Percentiles rank a stretch among this genome's conserved stretches.
Evolutionary conservation across 1,140 invertebrate genomes (phyloP).

Genomic region (Eubasilissa regina): DNA sequence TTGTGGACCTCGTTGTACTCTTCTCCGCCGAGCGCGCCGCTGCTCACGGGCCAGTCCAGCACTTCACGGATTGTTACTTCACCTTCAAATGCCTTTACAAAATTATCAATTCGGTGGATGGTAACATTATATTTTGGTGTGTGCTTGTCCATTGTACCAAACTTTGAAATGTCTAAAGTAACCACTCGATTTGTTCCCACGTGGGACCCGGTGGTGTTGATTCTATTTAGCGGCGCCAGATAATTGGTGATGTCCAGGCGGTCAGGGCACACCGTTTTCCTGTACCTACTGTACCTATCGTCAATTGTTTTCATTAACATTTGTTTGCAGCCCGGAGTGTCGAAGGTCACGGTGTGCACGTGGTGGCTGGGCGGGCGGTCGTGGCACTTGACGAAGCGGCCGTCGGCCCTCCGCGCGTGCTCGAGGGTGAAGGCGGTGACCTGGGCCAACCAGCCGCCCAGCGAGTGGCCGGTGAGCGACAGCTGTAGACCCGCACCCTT

Average conservation of each 20-base stretch:
- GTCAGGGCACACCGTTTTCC: background rate
- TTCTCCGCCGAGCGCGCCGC: too few species aligned
- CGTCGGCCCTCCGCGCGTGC: background rate
- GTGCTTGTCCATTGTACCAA: too few species aligned
- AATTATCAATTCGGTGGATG: too few species aligned
- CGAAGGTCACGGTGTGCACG: conserved; percentile 6
- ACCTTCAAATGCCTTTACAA: too few species aligned
- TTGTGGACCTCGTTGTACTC: too few species aligned
- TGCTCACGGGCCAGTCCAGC: too few species aligned
- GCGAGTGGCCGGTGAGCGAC: conserved; percentile 4
- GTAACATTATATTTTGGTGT: too few species aligned
- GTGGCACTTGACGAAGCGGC: background rate
- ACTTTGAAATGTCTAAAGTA: background rate
- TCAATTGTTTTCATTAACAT: background rate
- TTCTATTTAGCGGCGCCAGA: background rate
- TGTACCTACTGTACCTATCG: background rate
- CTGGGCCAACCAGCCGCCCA: conserved; percentile 22
- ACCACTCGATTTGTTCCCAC: background rate
- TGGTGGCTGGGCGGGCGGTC: background rate
- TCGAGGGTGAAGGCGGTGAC: background rate
- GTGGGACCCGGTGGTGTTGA: background rate
- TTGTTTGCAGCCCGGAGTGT: background rate
- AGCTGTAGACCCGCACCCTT: background rate
- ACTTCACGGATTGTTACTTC: too few species aligned
- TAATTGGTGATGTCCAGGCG: background rate